Base-by-base conservation (phyloP, 1,140 invertebrate species). In the Caenorhabditis tropicalis region DNA sequence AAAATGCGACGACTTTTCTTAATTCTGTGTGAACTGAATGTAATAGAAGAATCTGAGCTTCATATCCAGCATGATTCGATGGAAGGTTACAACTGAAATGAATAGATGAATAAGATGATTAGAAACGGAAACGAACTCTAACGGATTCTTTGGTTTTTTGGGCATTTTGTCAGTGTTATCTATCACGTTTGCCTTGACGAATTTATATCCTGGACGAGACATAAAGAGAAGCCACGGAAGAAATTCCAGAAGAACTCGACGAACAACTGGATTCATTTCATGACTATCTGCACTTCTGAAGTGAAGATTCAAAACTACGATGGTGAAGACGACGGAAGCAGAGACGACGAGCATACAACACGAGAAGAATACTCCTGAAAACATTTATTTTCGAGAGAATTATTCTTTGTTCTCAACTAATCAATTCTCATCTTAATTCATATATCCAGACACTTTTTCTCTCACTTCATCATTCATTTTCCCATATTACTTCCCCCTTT, bases 331-430 rank as follows among this genome's bases (percentile, higher is more conserved):
- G 90, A 99, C 96, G 84, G 97, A 99, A 91, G 97, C 96, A 89
- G 97, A 96, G 92, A 98, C 96, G 96, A 99, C 98, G 92, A 98
- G 96, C 97, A 98, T 99, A 93, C 98, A 98, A 93, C 96, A 98
- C 93, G 98, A 98, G 94, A 99, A 99, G 93, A 99, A 99, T 87
- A 97, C 98, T 91, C 96, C 96, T 98, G 93, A 86, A 93, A 87
- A 21, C 79, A 24, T 19, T 16, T 36, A 27, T 12, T 27, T 2
- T 27, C 9, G 21, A 19, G 15, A 19, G 5, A 5, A 6, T 5
- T 5, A 43, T 5, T 43, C 12, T 43, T 43, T 6, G 39, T 6
- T 43, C 5, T 43, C 39, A 43, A 43, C n/a, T n/a, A 12, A 43
- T 43, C 12, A 12, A 43, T 43, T 12, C 39, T 43, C 39, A 6